Evolutionary conservation across 2,797 vertebrate species (phyloP).

Genomic region (Potorous gilbertii): DNA sequence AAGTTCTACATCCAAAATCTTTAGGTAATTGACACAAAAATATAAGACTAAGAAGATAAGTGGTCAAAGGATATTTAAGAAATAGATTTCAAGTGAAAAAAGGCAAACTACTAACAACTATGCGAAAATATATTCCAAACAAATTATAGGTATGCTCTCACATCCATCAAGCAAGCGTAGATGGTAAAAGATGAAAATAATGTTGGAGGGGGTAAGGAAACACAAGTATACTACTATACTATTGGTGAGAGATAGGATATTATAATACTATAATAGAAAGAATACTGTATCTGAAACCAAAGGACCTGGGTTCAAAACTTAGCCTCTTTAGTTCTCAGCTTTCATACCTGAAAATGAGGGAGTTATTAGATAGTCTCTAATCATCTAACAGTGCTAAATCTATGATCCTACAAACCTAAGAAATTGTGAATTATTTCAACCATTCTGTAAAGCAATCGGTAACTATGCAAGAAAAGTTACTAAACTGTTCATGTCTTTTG

Average conservation of each 20-base stretch:
- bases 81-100: too few relatives aligned
- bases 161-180: too few relatives aligned
- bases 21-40: too few relatives aligned
- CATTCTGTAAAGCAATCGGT: neutral
- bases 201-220: too few relatives aligned
- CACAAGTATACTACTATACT: neutral
- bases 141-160: too few relatives aligned
- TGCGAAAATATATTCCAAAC: too few relatives aligned
- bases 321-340: too few relatives aligned
- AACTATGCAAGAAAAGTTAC: neutral
- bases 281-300: neutral
- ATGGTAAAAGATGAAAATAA: too few relatives aligned
- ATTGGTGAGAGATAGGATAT: neutral
- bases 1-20: too few relatives aligned
- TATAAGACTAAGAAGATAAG: too few relatives aligned
- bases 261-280: neutral
- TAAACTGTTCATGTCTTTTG: neutral
- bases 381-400: neutral
- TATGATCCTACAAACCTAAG: neutral
- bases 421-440: neutral
- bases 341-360: neutral
- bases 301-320: neutral
- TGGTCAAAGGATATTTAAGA: too few relatives aligned
- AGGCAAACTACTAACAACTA: too few relatives aligned
- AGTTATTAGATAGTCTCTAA: neutral